Evolutionary conservation across 2,797 vertebrate genomes (phyloP), one percentile per base, ranked within the genome.

Genomic region (Dendrocincla tyrannina): DNA sequence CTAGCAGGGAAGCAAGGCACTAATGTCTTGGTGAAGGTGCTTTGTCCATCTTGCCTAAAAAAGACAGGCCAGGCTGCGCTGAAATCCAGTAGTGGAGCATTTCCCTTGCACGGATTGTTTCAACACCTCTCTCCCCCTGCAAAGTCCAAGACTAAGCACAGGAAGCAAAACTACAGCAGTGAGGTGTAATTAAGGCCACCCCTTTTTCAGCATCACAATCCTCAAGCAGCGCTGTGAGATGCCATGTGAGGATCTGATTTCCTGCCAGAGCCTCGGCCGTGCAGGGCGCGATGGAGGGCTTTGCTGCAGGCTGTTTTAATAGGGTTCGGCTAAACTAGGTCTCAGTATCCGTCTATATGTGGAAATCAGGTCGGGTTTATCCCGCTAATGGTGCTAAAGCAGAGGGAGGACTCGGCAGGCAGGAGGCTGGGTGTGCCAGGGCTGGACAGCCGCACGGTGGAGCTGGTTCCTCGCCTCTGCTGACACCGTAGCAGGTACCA

Each of bases 351-450:
- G 32, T 79, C 90, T 95, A 53, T 67, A 87, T 87, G 91, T 49
- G 88, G 94, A 96, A 96, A 96, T 67, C 42, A 32, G 94, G 95
- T 87, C 44, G 41, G 80, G 59, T 96, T 97, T 93, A 91, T 95
- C 85, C 89, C 13, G 9, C 73, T 85, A 59, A 79, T 13, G 90
- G 70, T 39, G 70, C 88, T 84, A 46, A 79, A 91, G 85, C 76
- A 30, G 49, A 13, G 59, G n/a, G 42, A 79, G 74, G 74, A 44
- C 41, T 27, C 17, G 1, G 52, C 41, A 17, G 52, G 64, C 52
- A 19, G 93, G 91, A 75, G 46, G 77, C 59, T 1, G 39, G 56
- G 25, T 23, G 79, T 91, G 93, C 49, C 1, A 62, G 69, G 35
- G 16, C 18, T 0, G 1, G 44, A 44, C 76, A 90, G 85, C 94